Percentiles rank a stretch among this genome's conserved stretches.
Evolutionary conservation across 2,888 invertebrate species (phyloP).

Genomic region (Apomyelois bistriatella): DNA sequence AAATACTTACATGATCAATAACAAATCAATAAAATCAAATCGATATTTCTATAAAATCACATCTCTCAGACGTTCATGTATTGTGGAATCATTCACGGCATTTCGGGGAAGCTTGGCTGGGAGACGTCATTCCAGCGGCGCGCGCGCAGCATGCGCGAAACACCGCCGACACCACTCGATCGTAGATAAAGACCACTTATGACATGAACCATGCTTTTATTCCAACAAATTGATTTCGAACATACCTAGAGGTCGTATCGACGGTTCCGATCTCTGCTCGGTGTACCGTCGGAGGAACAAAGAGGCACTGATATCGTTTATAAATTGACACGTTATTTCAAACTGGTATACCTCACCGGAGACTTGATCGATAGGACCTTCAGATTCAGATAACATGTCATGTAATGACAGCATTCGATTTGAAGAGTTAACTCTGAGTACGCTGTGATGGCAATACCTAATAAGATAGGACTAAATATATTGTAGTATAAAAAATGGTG

Average conservation of each 20-base stretch:
- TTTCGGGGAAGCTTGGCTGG: slow-evolving; percentile 60
- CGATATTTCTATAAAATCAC: slow-evolving; percentile 21
- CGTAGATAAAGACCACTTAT: slow-evolving; percentile 69
- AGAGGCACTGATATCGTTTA: slow-evolving; percentile 48
- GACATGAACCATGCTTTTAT: slow-evolving; percentile 70
- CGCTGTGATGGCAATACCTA: not conserved
- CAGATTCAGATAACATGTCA: slow-evolving; percentile 22
- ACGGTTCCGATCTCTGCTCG: slow-evolving; percentile 40
- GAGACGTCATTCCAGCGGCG: slow-evolving; percentile 46
- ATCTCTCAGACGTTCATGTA: slow-evolving; percentile 34
- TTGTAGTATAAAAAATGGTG: not conserved
- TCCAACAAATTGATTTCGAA: slow-evolving; percentile 74
- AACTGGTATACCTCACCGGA: slow-evolving; percentile 38
- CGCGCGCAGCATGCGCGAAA: slow-evolving; percentile 61
- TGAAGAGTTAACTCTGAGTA: slow-evolving; percentile 4
- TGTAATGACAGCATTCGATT: slow-evolving; percentile 20
- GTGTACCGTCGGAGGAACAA: slow-evolving; percentile 33
- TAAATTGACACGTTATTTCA: slow-evolving; percentile 54
- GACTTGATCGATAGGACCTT: slow-evolving; percentile 46
- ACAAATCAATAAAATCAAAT: not conserved
- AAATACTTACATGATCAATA: slow-evolving; percentile 5
- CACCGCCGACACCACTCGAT: slow-evolving; percentile 64
- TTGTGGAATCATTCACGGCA: slow-evolving; percentile 43
- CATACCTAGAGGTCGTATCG: slow-evolving; percentile 40
- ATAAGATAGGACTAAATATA: not conserved